Percentiles rank a stretch among this genome's conserved stretches.
Conservation (phyloP, 1,140 invertebrate species). For the Papilio dardanus region DNA sequence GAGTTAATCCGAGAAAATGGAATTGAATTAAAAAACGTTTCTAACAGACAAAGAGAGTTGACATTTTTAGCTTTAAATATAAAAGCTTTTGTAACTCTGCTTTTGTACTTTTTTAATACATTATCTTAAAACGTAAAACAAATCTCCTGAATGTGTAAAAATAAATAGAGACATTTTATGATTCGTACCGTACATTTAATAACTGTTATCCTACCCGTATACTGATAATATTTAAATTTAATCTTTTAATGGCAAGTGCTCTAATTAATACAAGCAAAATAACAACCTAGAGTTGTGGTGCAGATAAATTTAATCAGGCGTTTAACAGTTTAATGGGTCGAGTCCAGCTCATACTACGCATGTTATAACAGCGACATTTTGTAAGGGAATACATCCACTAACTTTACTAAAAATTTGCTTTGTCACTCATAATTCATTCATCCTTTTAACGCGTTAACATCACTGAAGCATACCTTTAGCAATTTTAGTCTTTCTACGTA, state of each 20-base stretch:
- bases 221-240: too few relatives aligned
- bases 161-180: background rate
- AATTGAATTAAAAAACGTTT: conserved; percentile 39
- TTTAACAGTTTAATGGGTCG: background rate
- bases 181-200: too few relatives aligned
- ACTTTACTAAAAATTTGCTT: background rate
- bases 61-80: conserved; percentile 23
- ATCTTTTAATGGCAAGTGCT: too few relatives aligned
- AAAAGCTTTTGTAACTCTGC: conserved; percentile 21
- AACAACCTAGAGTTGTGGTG: background rate
- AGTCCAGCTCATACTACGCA: background rate
- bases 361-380: background rate
- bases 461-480: background rate
- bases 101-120: background rate
- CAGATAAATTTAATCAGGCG: background rate
- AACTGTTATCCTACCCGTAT: too few relatives aligned
- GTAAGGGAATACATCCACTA: background rate
- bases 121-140: background rate
- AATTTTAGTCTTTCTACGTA: background rate
- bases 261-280: background rate
- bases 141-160: background rate
- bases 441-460: background rate
- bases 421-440: background rate
- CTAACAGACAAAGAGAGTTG: conserved; percentile 15
- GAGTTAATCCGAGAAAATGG: conserved; percentile 48